Evolutionary conservation across 2,113 vertebrate genomes (phyloP), one percentile per base, ranked within the genome.

Genomic region (Oxyruncus cristatus): DNA sequence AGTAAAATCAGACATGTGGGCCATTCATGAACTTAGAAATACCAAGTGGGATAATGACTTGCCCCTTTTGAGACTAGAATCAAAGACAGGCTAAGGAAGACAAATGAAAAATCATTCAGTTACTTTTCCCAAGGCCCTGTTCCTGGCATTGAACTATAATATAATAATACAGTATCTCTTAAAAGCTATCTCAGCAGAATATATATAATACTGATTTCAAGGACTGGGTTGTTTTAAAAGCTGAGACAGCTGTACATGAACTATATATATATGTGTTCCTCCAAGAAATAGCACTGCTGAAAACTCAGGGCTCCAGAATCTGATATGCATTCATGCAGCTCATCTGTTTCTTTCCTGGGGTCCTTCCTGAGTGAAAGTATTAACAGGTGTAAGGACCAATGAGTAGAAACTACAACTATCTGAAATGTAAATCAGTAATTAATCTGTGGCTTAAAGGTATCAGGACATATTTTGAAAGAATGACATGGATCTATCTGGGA

Each of bases 321-420:
- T 53, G 39, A 27, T 9, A 39, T 2, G n/a, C 47, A 67, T n/a
- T 86, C 62, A 65, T 0, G 0, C 3, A 67, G 33, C 18, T 74
- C 65, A 73, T 26, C 49, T 76, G 5, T 61, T 77, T 74, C 41
- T 33, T 24, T 88, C 35, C 37, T 14, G 8, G 35, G 32, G 49
- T 80, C 8, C 16, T 61, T 58, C 77, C 30, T 67, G 20, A 78
- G 66, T 3, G 14, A 39, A 15, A 74, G 16, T 12, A 44, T 30
- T 65, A 66, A 47, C 5, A 84, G 33, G 33, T 4, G 5, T 30
- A 77, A 85, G 30, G 44, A 63, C 37, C 28, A 39, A 41, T 10
- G 5, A 77, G 44, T 0, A 89, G 55, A 81, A 91, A 74, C 19
- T 58, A 75, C 55, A 77, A 27, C n/a, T 37, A 68, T 32, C 11